phyloP scores from a whole-genome alignment of 2,888 invertebrate species.

The Chloroclysta siterata region DNA sequence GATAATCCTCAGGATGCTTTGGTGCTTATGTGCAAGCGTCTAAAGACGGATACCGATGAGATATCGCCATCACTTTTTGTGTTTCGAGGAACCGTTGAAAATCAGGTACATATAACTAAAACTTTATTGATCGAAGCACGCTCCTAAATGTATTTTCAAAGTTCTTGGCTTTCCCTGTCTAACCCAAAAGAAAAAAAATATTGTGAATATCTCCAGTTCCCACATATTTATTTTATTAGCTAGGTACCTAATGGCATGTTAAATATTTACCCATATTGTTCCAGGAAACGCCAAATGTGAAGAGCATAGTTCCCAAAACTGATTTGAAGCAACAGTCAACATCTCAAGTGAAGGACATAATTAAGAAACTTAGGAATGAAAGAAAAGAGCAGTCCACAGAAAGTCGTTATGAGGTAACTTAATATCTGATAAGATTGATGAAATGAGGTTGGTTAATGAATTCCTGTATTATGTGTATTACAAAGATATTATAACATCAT shows the following conservation, averaged over 20 bases:
- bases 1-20: slow-evolving; percentile 90
- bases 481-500: no score
- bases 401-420: slow-evolving; percentile 63
- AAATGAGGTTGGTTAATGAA: no score
- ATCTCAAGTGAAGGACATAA: slow-evolving; percentile 64
- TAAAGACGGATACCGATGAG: slow-evolving; percentile 83
- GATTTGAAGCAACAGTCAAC: slow-evolving; percentile 60
- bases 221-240: no score
- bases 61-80: slow-evolving; percentile 87
- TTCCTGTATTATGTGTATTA: no score
- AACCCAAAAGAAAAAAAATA: no score
- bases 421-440: not conserved
- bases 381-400: slow-evolving; percentile 63
- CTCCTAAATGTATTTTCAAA: not conserved
- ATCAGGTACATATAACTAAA: slow-evolving; percentile 77
- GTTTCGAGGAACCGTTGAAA: slow-evolving; percentile 89
- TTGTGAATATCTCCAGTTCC: no score
- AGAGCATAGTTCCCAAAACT: slow-evolving; percentile 62
- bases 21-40: slow-evolving; percentile 89
- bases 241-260: no score
- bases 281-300: slow-evolving; percentile 68
- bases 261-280: slow-evolving; percentile 32
- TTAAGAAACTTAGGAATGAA: slow-evolving; percentile 72
- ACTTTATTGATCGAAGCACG: not conserved
- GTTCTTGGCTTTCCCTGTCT: not conserved